Evolutionary conservation across 2,888 invertebrate species (phyloP), one percentile per base, ranked within the genome.

Genomic region (Noctua janthe): DNA sequence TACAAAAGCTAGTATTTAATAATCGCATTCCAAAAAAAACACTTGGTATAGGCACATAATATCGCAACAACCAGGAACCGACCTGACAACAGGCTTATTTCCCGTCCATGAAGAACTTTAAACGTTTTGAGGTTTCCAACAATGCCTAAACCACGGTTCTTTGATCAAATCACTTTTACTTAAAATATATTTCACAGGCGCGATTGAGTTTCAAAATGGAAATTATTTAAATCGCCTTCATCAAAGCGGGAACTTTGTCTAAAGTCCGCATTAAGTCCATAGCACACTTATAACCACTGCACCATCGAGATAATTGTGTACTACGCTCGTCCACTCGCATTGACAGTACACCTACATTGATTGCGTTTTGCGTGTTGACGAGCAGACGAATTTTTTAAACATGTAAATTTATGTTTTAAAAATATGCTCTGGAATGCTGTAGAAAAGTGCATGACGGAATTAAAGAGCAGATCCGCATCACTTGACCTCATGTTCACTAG

Each of bases 161-260:
- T 82, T 88, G 80, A 88, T 89, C 71, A 81, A 82, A 88, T 88
- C 89, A 78, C 76, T 89, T 84, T 82, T 71, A 84, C 82, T 82
- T 85, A 84, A 88, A 87, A 71, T 79, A 81, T 72, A 79, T 75
- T 82, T 87, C 66, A 70, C 72, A 72, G 71, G 29, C 74, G 59
- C 82, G 75, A 81, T 76, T 71, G 78, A 78, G 78, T 85, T 81
- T 81, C 74, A 66, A 81, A 87, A 79, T 82, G 62, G 69, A 75
- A 87, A 89, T 89, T 81, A 88, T 88, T 87, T 76, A 89, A 89
- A 89, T 81, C 70, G 67, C 75, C 56, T 66, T 20, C 71, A 71
- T 74, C 78, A 79, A 84, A 87, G 80, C 74, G 74, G 78, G 67
- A 76, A 89, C 51, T 84, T 89, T 49, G 71, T 64, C 72, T 78